Evolutionary conservation across 1,140 invertebrate genomes (phyloP).

Genomic region (Drosophila parabipectinata): DNA sequence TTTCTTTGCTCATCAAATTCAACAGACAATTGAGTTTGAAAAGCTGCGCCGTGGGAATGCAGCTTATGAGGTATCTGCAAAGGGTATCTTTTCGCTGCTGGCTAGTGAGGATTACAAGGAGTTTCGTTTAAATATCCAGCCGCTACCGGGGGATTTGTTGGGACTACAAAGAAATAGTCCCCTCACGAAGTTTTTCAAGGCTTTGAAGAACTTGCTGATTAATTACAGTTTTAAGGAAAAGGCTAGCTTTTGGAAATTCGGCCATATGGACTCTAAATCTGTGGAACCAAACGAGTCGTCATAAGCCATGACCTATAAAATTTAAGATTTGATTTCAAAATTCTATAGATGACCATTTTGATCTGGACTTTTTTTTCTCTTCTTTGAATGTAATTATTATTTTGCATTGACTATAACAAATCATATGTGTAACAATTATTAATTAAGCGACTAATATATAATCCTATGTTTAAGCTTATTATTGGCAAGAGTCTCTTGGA

Average conservation of each 20-base stretch:
- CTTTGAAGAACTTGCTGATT: constrained; percentile 57
- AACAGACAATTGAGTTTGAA: constrained; percentile 56
- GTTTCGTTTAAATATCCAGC: constrained; percentile 43
- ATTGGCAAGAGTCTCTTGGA: constrained; percentile 16
- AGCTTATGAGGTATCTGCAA: constrained; percentile 40
- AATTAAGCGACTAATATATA: constrained; percentile 10
- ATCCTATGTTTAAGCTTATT: constrained; percentile 6
- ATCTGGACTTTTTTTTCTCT: background rate
- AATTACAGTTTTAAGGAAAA: constrained; percentile 66
- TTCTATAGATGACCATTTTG: background rate
- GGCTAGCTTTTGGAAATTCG: constrained; percentile 31
- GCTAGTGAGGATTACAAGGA: constrained; percentile 38
- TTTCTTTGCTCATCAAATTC: constrained; percentile 59
- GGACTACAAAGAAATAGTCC: constrained; percentile 58
- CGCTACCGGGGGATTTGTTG: constrained; percentile 31
- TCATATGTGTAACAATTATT: constrained; percentile 16
- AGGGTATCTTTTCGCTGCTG: constrained; percentile 38
- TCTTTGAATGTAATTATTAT: constrained; percentile 6
- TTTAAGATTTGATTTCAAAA: constrained; percentile 3
- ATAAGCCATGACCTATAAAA: background rate
- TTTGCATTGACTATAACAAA: constrained; percentile 25
- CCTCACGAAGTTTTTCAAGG: constrained; percentile 61
- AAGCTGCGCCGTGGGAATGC: constrained; percentile 37
- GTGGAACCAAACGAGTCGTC: background rate
- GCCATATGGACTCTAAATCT: background rate